Evolutionary conservation across 2,888 invertebrate genomes (phyloP), one percentile per base, ranked within the genome.

Genomic region (Chrysotoxum bicinctum): DNA sequence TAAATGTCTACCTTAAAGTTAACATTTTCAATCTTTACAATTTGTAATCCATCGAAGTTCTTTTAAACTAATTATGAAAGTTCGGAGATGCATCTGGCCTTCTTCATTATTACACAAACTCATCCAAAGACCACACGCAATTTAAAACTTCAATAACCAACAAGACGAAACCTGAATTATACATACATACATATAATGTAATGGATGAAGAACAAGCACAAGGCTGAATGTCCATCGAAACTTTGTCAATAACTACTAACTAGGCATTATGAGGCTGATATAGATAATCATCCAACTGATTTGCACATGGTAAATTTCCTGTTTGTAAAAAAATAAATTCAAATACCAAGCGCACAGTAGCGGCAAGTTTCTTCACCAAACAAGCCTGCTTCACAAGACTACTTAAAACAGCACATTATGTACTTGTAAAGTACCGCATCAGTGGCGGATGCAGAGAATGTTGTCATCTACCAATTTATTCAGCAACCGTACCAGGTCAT

Each of bases 281-380:
- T 58, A 56, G 56, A 37, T 37, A 54, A 62, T 60, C 43, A 45
- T 60, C 66, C 52, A 30, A 74, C 60, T 50, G 66, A 73, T 68
- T 66, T 56, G 52, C 60, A 23, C 19, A 74, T 74, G 68, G 68
- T 40, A 54, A 74, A n/a, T 74, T 80, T 80, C 68, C 68, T 68
- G 68, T 16, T 56, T 30, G 48, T 10, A 12, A 32, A 60, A 50
- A 45, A 43, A 30, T 73, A 66, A 79, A 79, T 73, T 68, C 50
- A 79, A 68, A 79, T 79, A 66, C 73, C 69, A 80, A 80, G 69
- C 62, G 43, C 54, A 14, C 54, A 56, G 37, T 48, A 62, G 74
- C 45, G 43, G 60, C 43, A 52, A 69, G 68, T 80, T 74, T 74
- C 43, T 52, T 32, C 52, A 16, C 37, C 60, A 30, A 66, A 58